A percentile compares a stretch with the other conserved stretches of the same genome.
phyloP scores from a whole-genome alignment of 2,888 invertebrate species.

The Dicyrtomina minuta region DNA sequence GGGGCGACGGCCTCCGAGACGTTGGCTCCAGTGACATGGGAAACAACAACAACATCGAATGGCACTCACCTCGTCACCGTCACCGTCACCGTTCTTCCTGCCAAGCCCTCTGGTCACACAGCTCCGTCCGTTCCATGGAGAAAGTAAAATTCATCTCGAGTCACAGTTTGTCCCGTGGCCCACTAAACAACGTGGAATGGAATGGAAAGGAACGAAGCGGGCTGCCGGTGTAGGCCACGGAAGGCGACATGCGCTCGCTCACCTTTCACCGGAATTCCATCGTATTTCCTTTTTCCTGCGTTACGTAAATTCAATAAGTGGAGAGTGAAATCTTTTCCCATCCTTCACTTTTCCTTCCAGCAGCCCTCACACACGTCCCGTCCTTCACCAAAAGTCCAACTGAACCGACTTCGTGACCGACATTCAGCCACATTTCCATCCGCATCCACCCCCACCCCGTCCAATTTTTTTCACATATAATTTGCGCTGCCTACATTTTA shows the following conservation, averaged over 20 bases:
- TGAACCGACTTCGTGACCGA: no score
- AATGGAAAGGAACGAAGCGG: neutral
- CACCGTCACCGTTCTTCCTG: neutral
- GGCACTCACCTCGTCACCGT: conserved; percentile 29
- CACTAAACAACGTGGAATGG: neutral
- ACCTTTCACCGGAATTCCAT: neutral
- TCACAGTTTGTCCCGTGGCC: conserved; percentile 21
- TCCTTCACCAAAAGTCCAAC: no score
- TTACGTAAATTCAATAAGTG: no score
- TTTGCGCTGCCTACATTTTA: no score
- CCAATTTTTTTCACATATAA: no score
- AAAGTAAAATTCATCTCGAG: conserved; percentile 10
- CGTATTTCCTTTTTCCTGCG: neutral
- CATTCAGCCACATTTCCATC: no score
- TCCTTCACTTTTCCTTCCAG: no score
- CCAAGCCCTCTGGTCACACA: neutral
- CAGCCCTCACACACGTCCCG: no score
- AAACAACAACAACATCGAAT: conserved; percentile 33
- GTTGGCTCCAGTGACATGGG: conserved; percentile 10
- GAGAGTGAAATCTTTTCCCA: no score
- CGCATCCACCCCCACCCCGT: no score
- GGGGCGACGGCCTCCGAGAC: no score
- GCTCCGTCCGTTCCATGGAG: neutral
- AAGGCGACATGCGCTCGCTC: conserved; percentile 29
- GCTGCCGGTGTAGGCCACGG: neutral